Conservation (phyloP, 2,113 vertebrate genomes). For the Lophius piscatorius region DNA sequence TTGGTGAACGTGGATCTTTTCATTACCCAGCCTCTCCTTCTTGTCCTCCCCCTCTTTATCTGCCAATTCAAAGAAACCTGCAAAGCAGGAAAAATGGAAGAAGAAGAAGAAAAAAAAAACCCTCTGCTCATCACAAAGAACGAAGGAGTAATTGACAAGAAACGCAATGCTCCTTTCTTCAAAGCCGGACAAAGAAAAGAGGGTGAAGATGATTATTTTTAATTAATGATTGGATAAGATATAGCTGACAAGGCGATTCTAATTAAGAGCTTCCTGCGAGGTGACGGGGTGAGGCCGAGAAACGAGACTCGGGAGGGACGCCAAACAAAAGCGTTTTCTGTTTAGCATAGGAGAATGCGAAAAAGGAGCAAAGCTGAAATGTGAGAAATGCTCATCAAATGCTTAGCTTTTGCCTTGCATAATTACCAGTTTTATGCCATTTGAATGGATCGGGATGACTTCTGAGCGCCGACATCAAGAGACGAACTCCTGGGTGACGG, state of each 20-base stretch:
- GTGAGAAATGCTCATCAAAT: slow-evolving; percentile 80
- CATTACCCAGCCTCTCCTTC: slow-evolving; percentile 68
- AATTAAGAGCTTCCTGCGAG: slow-evolving; percentile 80
- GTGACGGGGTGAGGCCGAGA: slow-evolving; percentile 38
- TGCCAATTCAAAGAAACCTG: slow-evolving; percentile 89
- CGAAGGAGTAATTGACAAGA: slow-evolving; percentile 40
- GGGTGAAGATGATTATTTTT: slow-evolving; percentile 82
- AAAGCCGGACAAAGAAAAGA: slow-evolving; percentile 80
- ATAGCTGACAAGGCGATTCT: slow-evolving; percentile 72
- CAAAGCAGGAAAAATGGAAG: slow-evolving; percentile 80
- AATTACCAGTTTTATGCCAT: slow-evolving; percentile 68
- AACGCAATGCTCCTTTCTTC: slow-evolving; percentile 76
- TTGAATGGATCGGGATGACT: slow-evolving; percentile 70
- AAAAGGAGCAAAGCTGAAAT: slow-evolving; percentile 64
- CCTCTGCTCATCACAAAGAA: slow-evolving; percentile 40
- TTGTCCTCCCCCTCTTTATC: slow-evolving; percentile 80
- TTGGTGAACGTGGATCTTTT: slow-evolving; percentile 61
- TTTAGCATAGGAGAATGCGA: slow-evolving; percentile 37
- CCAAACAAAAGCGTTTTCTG: slow-evolving; percentile 51
- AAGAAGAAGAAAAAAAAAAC: slow-evolving; percentile 41
- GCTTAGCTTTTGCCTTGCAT: slow-evolving; percentile 68
- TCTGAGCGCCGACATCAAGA: slow-evolving; percentile 43
- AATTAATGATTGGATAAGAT: slow-evolving; percentile 80
- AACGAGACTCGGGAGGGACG: neutral
- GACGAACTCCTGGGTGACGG: slow-evolving; percentile 71